Evolutionary conservation across 1,140 invertebrate species (phyloP).

Genomic region (Ganaspis sp.): DNA sequence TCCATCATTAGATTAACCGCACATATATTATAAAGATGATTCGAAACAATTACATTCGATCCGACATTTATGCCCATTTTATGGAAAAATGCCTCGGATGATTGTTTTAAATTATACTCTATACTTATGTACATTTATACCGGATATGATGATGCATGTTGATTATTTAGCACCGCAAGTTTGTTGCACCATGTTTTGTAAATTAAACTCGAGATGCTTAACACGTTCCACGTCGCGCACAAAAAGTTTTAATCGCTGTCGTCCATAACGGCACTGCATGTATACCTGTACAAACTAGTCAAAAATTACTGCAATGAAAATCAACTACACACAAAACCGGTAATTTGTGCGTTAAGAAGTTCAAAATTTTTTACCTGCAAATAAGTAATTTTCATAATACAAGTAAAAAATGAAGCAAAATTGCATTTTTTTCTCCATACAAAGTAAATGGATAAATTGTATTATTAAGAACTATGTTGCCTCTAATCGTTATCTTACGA

Average conservation of each 20-base stretch:
- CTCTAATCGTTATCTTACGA: no score
- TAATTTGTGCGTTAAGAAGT: no score
- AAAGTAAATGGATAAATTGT: no score
- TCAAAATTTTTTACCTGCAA: no score
- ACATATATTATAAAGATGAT: neutral
- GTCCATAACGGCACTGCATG: constrained; percentile 35
- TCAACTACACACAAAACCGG: neutral
- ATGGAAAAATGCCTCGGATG: neutral
- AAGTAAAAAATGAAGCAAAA: no score
- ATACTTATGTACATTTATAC: neutral
- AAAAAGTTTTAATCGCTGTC: constrained; percentile 58
- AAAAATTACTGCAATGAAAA: neutral
- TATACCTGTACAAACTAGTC: neutral
- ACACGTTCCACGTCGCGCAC: constrained; percentile 48
- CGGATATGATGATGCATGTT: neutral
- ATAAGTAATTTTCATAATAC: no score
- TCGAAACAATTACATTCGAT: neutral
- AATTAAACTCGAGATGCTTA: constrained; percentile 1
- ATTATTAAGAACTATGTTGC: no score
- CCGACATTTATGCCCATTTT: neutral
- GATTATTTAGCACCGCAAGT: neutral
- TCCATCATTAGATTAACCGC: neutral
- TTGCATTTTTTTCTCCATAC: no score
- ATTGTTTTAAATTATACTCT: neutral
- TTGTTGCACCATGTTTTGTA: neutral